These are phyloP conservation scores for Conus ventricosus DNA, from an alignment of 1,140 invertebrate species.

Conservation along the genomic window DNA sequence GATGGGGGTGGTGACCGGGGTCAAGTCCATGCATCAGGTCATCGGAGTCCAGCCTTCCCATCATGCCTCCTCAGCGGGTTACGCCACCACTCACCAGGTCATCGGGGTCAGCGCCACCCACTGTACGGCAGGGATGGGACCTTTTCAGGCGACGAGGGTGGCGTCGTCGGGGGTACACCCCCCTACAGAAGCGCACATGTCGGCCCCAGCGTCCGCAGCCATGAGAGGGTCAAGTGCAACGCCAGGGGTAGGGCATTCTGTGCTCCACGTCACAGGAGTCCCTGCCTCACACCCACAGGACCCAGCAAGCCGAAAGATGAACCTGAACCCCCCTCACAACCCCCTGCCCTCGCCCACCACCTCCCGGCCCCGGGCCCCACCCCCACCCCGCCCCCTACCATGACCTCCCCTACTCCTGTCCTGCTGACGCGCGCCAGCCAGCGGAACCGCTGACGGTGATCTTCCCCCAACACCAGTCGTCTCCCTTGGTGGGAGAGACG, in stretches of 20 bases:
- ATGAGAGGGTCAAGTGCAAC: not conserved
- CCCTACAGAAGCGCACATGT: too few species aligned
- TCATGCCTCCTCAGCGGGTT: not conserved
- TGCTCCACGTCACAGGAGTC: not conserved
- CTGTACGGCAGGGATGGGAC: not conserved
- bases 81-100: not conserved
- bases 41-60: not conserved
- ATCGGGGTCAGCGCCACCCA: conserved; percentile 5
- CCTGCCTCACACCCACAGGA: not conserved
- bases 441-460: not conserved
- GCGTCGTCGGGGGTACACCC: not conserved
- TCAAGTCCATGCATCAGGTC: not conserved
- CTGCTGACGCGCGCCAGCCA: not conserved
- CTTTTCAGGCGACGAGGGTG: not conserved
- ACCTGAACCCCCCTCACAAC: not conserved
- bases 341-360: not conserved
- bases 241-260: not conserved
- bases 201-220: not conserved
- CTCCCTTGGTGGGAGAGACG: not conserved
- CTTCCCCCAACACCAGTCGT: not conserved
- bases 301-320: not conserved
- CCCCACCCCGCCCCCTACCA: not conserved
- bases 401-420: not conserved
- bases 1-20: not conserved
- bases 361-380: not conserved